Conservation (phyloP, 2,888 invertebrate species). For the Argyresthia goedartella region DNA sequence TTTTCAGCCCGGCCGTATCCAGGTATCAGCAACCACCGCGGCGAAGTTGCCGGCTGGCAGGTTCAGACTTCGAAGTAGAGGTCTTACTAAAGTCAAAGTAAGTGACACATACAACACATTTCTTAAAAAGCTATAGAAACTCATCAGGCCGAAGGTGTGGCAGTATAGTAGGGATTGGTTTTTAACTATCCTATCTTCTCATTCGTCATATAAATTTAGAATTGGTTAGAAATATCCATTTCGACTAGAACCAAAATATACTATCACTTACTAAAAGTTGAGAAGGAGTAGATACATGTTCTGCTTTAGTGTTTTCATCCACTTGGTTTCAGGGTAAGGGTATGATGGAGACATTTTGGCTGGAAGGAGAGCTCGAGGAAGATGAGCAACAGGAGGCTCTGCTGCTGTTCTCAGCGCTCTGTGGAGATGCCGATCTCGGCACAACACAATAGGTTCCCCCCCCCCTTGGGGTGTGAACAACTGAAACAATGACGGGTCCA, state of each 20-base stretch:
- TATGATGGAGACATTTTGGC: constrained; percentile 88
- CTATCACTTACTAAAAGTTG: too few species aligned
- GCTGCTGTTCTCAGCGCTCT: constrained; percentile 45
- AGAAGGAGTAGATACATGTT: too few species aligned
- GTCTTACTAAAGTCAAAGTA: constrained; percentile 85
- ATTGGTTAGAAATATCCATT: too few species aligned
- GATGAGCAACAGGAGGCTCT: constrained; percentile 53
- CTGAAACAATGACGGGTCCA: too few species aligned
- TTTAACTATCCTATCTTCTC: too few species aligned
- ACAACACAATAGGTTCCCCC: background rate
- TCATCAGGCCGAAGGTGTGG: too few species aligned
- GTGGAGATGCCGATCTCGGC: constrained; percentile 31
- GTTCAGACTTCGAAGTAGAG: constrained; percentile 78
- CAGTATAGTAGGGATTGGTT: too few species aligned
- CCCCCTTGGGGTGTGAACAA: too few species aligned
- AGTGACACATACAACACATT: background rate
- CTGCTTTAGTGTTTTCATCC: too few species aligned
- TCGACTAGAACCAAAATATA: too few species aligned
- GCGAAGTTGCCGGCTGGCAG: constrained; percentile 74
- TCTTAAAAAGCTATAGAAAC: background rate
- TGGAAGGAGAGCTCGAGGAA: constrained; percentile 72
- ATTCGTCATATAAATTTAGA: too few species aligned
- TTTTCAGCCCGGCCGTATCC: constrained; percentile 64
- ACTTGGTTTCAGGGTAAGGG: constrained; percentile 81
- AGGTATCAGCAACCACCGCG: constrained; percentile 81